Evolutionary conservation across 2,797 vertebrate species (phyloP).

Genomic region (Sternotherus odoratus): DNA sequence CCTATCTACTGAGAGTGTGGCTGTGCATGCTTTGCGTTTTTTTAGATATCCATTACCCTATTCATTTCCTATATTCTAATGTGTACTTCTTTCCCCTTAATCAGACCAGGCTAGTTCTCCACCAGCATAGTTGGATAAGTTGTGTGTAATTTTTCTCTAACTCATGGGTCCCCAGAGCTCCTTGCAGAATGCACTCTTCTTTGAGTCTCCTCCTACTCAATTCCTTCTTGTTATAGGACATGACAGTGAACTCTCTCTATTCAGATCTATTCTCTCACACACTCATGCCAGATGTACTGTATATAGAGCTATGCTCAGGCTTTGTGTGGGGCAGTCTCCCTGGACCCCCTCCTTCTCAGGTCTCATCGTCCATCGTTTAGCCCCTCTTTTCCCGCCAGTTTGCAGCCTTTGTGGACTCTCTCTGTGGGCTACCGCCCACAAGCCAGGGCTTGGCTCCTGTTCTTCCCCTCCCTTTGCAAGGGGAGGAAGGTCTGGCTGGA

Average conservation of each 20-base stretch:
- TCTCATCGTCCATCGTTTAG: too few species aligned
- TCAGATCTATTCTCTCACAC: background rate
- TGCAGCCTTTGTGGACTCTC: too few species aligned
- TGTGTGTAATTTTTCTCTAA: background rate
- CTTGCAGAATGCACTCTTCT: background rate
- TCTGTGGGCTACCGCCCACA: too few species aligned
- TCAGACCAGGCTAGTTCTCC: background rate
- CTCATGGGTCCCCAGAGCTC: background rate
- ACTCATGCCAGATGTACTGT: background rate
- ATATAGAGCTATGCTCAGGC: background rate
- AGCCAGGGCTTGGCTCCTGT: too few species aligned
- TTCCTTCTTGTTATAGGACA: background rate
- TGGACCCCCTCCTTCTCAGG: too few species aligned
- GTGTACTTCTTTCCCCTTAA: background rate
- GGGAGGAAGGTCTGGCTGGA: too few species aligned
- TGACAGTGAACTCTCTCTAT: background rate
- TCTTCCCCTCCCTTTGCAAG: too few species aligned
- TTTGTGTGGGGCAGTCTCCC: background rate
- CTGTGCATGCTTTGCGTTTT: background rate
- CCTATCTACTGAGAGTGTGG: background rate
- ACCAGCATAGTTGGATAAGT: background rate
- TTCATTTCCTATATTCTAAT: background rate
- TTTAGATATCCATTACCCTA: background rate
- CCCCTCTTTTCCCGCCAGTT: too few species aligned
- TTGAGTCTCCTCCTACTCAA: background rate